Conservation (phyloP, 1,140 invertebrate genomes). For the Lepidostoma basale region DNA sequence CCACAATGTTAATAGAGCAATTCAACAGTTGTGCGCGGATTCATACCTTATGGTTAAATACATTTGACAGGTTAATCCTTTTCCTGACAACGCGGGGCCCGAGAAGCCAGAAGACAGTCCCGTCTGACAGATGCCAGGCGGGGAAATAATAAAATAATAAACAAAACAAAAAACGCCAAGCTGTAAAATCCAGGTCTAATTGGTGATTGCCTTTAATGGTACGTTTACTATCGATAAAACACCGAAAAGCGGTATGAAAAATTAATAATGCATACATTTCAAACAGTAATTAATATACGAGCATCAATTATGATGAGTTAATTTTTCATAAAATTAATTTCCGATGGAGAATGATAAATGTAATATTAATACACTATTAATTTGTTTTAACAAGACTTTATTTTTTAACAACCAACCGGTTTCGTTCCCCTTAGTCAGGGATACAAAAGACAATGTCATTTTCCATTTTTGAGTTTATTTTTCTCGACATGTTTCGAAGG, state of each 20-base stretch:
- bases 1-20: not conserved
- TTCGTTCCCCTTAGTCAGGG: too few species aligned
- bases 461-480: too few species aligned
- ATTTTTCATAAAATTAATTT: too few species aligned
- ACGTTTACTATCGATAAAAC: slow-evolving; percentile 10
- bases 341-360: too few species aligned
- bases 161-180: slow-evolving; percentile 15
- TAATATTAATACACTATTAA: too few species aligned
- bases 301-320: slow-evolving; percentile 2
- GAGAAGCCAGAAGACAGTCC: slow-evolving; percentile 30
- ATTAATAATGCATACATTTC: slow-evolving; percentile 4
- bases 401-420: too few species aligned
- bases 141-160: not conserved
- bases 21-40: slow-evolving; percentile 37
- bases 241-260: slow-evolving; percentile 5
- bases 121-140: slow-evolving; percentile 35
- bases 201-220: not conserved
- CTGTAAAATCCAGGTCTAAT: not conserved
- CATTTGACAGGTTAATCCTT: slow-evolving; percentile 43
- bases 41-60: slow-evolving; percentile 34
- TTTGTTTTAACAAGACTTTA: too few species aligned
- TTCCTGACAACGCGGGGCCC: slow-evolving; percentile 28
- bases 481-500: too few species aligned
- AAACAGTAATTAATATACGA: not conserved
- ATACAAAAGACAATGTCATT: too few species aligned